A percentile compares a stretch with the other conserved stretches of the same genome.
Conservation (phyloP, 30 jellyfish, hydroid and myxozoan genomes). For the Aurelia aurita complex sp. Pacific region DNA sequence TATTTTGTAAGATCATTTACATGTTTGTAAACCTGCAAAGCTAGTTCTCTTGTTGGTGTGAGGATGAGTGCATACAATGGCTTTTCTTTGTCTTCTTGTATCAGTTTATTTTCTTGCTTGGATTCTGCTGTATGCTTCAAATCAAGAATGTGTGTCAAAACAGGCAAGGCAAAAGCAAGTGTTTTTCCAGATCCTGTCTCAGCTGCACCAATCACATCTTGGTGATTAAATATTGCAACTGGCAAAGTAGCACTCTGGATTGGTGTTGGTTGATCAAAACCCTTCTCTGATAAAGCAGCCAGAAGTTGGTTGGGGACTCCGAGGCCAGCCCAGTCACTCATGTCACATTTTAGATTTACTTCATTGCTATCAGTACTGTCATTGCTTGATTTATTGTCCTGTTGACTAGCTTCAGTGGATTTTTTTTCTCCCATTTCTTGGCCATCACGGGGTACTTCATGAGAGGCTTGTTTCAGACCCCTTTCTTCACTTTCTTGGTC, state of each 20-base stretch:
- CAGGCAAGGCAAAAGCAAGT: slow-evolving; percentile 88
- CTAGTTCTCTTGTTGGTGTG: slow-evolving; percentile 98
- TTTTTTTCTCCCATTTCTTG: neutral
- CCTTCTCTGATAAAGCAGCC: slow-evolving; percentile 75
- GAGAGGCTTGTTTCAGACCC: no score
- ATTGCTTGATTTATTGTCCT: neutral
- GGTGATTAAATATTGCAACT: slow-evolving; percentile 62
- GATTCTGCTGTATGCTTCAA: slow-evolving; percentile 20
- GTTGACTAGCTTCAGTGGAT: neutral
- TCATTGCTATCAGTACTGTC: neutral
- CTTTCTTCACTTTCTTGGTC: neutral
- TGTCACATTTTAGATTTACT: slow-evolving; percentile 39
- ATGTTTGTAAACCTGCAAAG: slow-evolving; percentile 76
- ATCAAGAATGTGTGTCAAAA: slow-evolving; percentile 71
- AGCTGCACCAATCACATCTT: slow-evolving; percentile 97
- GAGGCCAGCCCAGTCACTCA: slow-evolving; percentile 86
- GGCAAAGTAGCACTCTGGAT: slow-evolving; percentile 89
- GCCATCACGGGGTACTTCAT: no score
- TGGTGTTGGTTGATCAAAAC: slow-evolving; percentile 83
- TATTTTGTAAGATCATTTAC: slow-evolving; percentile 55
- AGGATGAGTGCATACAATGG: slow-evolving; percentile 78
- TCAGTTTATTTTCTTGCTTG: neutral
- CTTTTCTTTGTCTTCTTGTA: slow-evolving; percentile 1
- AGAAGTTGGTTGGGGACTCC: slow-evolving; percentile 83
- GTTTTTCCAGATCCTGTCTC: slow-evolving; percentile 99